Base-by-base conservation (phyloP, 2,113 vertebrate species). In the Forbesichthys papilliferus region DNA sequence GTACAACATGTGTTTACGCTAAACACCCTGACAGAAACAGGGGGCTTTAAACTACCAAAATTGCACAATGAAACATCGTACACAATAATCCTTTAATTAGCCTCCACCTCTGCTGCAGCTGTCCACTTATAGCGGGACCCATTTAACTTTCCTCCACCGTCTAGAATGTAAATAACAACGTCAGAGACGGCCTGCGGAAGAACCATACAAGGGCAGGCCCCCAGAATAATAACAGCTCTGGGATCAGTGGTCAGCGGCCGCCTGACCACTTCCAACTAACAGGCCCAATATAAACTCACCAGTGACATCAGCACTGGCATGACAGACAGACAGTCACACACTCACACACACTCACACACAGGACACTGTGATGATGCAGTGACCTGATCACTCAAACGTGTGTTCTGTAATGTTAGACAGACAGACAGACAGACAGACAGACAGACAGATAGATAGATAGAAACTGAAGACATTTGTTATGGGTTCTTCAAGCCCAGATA, bases 221-320 rank as follows among this genome's bases (percentile, higher is more conserved):
- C 16, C 66, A 66, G 78, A 42, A 42, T 89, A 89, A 90, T 87
- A 85, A 90, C 76, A 81, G 85, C 70, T 86, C 85, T 90, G 82
- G 86, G 80, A 67, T 87, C 64, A 85, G 88, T 82, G 88, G 84
- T 89, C 71, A 82, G 73, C 71, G 70, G 46, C 75, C 77, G 88
- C 80, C 77, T 86, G 83, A 88, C 90, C 88, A 89, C 83, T 83
- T 89, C 86, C 87, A 86, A 86, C 74, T 74, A 83, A 88, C 80
- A 86, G 78, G 36, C 77, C 87, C 81, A 85, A 85, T 85, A 80
- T 77, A 80, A 86, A 80, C 79, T 69, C 67, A 56, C 74, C 64
- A 78, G 86, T 84, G 86, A 87, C 69, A 66, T 79, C 82, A 77
- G 16, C 0, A 16, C 78, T 66, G 64, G 78, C 69, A 70, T 8